Evolutionary conservation across 2,113 vertebrate genomes (phyloP), one percentile per base, ranked within the genome.

Genomic region (Cyanocitta stelleri): DNA sequence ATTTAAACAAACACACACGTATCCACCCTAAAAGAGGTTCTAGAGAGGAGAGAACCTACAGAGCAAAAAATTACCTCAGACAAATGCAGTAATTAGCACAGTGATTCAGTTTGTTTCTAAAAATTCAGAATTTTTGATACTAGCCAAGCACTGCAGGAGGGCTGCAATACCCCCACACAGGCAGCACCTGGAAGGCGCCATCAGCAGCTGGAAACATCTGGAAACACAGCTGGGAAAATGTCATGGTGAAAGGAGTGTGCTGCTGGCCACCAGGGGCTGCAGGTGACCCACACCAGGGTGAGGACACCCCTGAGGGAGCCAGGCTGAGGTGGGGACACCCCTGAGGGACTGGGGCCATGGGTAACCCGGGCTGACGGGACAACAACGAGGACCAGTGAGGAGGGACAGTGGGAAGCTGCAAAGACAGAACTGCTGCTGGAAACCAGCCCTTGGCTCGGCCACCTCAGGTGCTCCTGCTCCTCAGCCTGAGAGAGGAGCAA

Each of bases 301-400:
- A 32, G 58, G 58, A 24, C 51, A 22, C 0, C 15, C 1, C 19
- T 4, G 30, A 29, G 55, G 48, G 37, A 37, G 32, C 26, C 76
- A 24, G 49, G 51, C 41, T 32, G 63, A 21, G 33, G 6, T 11
- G 32, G 29, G 62, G 46, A 33, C 41, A n/a, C 0, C 8, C 13
- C 27, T 3, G 14, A 5, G 46, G 52, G 16, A 16, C 46, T 3
- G 37, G 0, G 0, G 58, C 59, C 21, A 1, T 7, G 43, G 27
- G 61, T 0, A 1, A 11, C 46, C 6, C 3, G 3, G 4, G 3
- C 8, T 29, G 27, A 32, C 37, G 64, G 24, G 46, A 68, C 32
- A 77, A 1, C 4, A 4, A 12, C 1, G 20, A n/a, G 61, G 61
- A 37, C 2, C 41, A 18, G 68, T 0, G 0, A 52, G 58, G n/a